Conservation (phyloP, 2,797 vertebrate genomes). For the Takifugu rubripes region DNA sequence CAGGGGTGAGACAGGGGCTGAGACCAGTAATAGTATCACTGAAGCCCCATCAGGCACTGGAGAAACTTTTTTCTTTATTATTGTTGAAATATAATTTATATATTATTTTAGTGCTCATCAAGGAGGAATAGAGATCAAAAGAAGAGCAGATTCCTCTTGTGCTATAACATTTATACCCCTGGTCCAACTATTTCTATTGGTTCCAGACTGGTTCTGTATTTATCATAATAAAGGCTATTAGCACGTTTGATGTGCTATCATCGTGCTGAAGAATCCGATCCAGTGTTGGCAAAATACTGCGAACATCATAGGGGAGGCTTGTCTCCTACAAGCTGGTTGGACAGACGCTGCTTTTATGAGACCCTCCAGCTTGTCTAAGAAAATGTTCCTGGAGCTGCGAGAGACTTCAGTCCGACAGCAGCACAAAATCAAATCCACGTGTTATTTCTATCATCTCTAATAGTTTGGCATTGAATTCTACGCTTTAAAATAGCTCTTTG, state of each 20-base stretch:
- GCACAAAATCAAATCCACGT: slow-evolving; percentile 52
- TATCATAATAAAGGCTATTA: too few relatives aligned
- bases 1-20: not conserved
- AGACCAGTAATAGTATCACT: not conserved
- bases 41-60: not conserved
- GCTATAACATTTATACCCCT: not conserved
- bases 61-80: too few relatives aligned
- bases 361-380: slow-evolving; percentile 49
- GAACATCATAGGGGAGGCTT: slow-evolving; percentile 6
- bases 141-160: not conserved
- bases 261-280: slow-evolving; percentile 16
- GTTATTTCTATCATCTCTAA: slow-evolving; percentile 53
- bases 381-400: slow-evolving; percentile 27
- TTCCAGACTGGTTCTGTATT: not conserved
- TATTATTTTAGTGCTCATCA: too few relatives aligned
- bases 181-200: not conserved
- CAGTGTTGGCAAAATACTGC: slow-evolving; percentile 23
- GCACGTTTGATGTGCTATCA: too few relatives aligned
- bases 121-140: not conserved
- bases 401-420: slow-evolving; percentile 48
- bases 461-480: slow-evolving; percentile 43
- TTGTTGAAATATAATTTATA: too few relatives aligned
- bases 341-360: slow-evolving; percentile 42
- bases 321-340: slow-evolving; percentile 37
- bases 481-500: slow-evolving; percentile 40